phyloP scores from a whole-genome alignment of 2,113 vertebrate genomes.

The Okapia johnstoni region DNA sequence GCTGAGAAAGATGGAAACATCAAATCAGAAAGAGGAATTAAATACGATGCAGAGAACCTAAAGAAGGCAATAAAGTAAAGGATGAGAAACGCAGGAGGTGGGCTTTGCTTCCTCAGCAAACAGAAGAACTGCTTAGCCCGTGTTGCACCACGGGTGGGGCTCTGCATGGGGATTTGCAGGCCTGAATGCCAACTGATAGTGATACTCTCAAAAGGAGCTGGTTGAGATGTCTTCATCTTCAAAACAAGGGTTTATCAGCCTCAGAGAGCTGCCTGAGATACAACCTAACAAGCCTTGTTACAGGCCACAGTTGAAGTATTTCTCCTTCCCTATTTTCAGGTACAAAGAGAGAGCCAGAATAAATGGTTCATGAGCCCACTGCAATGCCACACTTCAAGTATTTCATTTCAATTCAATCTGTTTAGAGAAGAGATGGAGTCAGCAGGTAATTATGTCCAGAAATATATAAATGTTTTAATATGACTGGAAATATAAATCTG shows the following conservation, averaged over 20 bases:
- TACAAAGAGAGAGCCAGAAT: background rate
- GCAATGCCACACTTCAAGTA: background rate
- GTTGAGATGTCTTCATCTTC: background rate
- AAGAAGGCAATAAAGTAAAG: background rate
- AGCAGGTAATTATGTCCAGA: constrained; percentile 14
- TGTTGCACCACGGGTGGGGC: background rate
- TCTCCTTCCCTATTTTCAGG: constrained; percentile 12
- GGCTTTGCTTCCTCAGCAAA: background rate
- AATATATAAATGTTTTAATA: constrained; percentile 43
- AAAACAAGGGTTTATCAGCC: background rate
- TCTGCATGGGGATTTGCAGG: background rate
- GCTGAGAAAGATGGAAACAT: background rate
- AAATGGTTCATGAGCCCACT: background rate
- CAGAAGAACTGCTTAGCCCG: background rate
- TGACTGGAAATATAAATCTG: constrained; percentile 18
- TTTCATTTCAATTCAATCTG: constrained; percentile 26
- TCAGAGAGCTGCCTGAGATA: background rate
- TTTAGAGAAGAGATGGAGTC: constrained; percentile 42
- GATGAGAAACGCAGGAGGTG: background rate
- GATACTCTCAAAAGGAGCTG: background rate
- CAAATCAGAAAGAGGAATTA: background rate
- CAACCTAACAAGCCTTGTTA: background rate
- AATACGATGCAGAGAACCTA: background rate
- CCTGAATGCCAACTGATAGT: background rate
- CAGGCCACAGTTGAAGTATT: background rate